Base-by-base conservation (phyloP, 2,797 vertebrate species). In the Crenuchus spilurus region DNA sequence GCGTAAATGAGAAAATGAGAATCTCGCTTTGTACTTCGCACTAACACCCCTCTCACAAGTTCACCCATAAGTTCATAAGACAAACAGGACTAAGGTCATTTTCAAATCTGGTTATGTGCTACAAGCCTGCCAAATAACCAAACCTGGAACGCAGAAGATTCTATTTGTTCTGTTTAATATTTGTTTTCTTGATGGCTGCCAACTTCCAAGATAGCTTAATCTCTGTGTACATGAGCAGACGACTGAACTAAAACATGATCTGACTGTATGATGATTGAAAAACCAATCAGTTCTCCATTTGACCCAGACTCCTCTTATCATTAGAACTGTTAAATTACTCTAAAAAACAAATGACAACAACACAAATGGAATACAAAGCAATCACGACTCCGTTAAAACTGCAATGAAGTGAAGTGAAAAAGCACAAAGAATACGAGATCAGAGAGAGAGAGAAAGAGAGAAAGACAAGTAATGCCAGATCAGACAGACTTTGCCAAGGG, bases 401-500 rank as follows among this genome's bases (percentile, higher is more conserved):
- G n/a, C n/a, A n/a, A n/a, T 44, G 4, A 63, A 35, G 30, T 33
- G 14, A 51, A 41, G n/a, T 8, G 13, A 35, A 7, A 22, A 2
- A 31, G 63, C n/a, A 24, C 24, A 4, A 24, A 16, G 16, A 46
- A 64, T 10, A 49, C 18, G 58, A 26, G 52, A 35, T 31, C 30
- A 69, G 81, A 74, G 72, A 78, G 60, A 33, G 48, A 81, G 57
- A 87, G 41, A 73, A 83, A 83, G 81, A 86, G 22, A 44, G 33
- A 81, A 54, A 76, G 83, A 77, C 85, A 83, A 84, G 85, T 85
- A 89, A 90, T 84, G 84, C 86, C 84, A 88, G 86, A 89, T 91
- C 89, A 89, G 88, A 90, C 86, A 76, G 88, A 82, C 84, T 91
- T 87, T 87, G 79, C 77, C 84, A 88, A 87, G 78, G 87, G 77